phyloP scores from a whole-genome alignment of 2,888 invertebrate species.

The Volucella inflata region DNA sequence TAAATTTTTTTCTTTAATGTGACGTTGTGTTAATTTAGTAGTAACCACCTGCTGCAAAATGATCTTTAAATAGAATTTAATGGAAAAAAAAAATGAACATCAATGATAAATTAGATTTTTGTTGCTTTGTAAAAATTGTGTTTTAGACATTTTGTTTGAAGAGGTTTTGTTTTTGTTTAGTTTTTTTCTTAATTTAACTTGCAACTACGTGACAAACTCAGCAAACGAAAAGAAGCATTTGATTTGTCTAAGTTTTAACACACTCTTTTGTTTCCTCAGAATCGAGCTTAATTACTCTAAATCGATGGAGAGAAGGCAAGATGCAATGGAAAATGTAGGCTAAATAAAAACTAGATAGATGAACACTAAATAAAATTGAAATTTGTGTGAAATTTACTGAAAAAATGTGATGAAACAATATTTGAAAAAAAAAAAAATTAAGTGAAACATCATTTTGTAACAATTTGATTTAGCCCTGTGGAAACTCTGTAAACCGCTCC shows the following conservation, averaged over 20 bases:
- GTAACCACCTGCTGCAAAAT: slow-evolving; percentile 75
- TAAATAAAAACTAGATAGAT: not conserved
- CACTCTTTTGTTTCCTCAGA: not conserved
- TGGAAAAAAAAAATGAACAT: slow-evolving; percentile 46
- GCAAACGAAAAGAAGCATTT: slow-evolving; percentile 60
- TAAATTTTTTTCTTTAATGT: slow-evolving; percentile 23
- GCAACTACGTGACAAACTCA: slow-evolving; percentile 66
- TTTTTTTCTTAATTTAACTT: slow-evolving; percentile 29
- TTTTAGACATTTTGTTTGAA: not conserved
- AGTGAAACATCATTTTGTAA: no score
- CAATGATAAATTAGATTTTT: slow-evolving; percentile 16
- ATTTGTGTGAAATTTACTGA: no score
- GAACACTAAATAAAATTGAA: no score
- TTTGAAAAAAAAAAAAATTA: no score
- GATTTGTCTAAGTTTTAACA: slow-evolving; percentile 16
- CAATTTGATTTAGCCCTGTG: no score
- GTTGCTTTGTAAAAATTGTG: slow-evolving; percentile 5
- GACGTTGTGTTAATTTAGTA: slow-evolving; percentile 67
- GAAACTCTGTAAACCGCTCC: no score
- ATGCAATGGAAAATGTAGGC: not conserved
- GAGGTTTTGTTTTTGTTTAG: slow-evolving; percentile 7
- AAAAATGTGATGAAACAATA: no score
- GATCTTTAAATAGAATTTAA: slow-evolving; percentile 73
- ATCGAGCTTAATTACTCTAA: slow-evolving; percentile 24
- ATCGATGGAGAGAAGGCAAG: not conserved